phyloP scores from a whole-genome alignment of 2,113 vertebrate genomes.

The Hippocampus comes region DNA sequence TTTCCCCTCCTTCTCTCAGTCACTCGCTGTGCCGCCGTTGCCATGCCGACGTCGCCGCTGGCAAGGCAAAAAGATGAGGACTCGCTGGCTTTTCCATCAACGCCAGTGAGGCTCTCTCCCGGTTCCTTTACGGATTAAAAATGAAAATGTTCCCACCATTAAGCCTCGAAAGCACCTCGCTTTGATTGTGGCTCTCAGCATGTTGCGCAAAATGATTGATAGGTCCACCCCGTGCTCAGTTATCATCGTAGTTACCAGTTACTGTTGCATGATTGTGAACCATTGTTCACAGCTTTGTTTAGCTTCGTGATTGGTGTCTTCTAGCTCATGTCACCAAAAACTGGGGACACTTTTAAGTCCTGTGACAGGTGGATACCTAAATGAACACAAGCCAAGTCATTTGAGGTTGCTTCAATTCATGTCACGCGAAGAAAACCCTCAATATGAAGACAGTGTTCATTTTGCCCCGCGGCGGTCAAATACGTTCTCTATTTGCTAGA shows the following conservation, averaged over 20 bases:
- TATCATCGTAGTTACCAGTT: no score
- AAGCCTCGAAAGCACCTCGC: not conserved
- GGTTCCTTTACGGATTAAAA: not conserved
- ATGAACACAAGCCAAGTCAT: not conserved
- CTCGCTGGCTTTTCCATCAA: not conserved
- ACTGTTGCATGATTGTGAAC: no score
- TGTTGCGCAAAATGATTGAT: not conserved
- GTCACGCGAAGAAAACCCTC: not conserved
- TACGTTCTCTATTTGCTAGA: not conserved
- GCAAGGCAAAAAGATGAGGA: not conserved
- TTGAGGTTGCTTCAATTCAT: not conserved
- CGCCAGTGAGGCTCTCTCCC: not conserved
- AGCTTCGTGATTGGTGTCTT: no score
- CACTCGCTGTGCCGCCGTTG: not conserved
- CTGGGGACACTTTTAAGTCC: no score
- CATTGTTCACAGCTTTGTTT: no score
- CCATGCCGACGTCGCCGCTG: not conserved
- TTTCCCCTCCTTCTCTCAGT: slow-evolving; percentile 6
- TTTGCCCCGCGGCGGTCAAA: not conserved
- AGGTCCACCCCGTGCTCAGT: no score
- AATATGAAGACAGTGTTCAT: not conserved
- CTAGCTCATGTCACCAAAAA: no score
- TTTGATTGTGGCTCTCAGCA: not conserved
- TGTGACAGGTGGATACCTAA: not conserved
- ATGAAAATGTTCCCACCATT: not conserved